These are phyloP conservation scores for Cylas formicarius DNA, from an alignment of 1,140 invertebrate species.

Conservation along the genomic window DNA sequence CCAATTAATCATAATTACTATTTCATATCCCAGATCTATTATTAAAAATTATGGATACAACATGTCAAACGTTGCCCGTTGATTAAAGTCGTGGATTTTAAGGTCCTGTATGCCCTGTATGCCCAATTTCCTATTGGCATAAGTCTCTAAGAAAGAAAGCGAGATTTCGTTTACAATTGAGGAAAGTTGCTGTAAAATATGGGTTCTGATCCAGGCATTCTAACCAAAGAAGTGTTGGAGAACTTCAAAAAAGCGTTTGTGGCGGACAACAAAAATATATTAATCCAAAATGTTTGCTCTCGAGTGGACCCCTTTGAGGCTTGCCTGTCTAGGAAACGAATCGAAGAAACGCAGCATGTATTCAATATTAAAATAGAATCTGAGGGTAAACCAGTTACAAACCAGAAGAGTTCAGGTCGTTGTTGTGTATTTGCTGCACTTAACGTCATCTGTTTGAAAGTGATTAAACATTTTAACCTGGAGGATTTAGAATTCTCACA, in stretches of 20 bases:
- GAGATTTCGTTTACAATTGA: too few relatives aligned
- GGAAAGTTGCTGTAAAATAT: too few relatives aligned
- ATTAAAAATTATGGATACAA: too few relatives aligned
- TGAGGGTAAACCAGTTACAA: conserved; percentile 81
- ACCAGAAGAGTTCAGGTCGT: conserved; percentile 77
- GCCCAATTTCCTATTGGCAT: too few relatives aligned
- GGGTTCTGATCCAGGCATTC: too few relatives aligned
- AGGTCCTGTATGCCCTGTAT: too few relatives aligned
- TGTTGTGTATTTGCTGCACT: conserved; percentile 86
- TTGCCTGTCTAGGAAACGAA: conserved; percentile 55
- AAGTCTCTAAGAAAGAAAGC: too few relatives aligned
- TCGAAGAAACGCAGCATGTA: conserved; percentile 64
- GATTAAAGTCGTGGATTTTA: too few relatives aligned
- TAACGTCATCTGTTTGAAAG: conserved; percentile 77
- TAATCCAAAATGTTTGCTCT: conserved; percentile 78
- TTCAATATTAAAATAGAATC: conserved; percentile 74
- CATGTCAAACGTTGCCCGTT: too few relatives aligned
- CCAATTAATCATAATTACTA: too few relatives aligned
- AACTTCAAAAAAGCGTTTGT: conserved; percentile 54
- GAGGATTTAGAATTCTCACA: conserved; percentile 92
- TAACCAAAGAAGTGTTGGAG: conserved; percentile 18
- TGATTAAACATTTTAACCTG: conserved; percentile 74
- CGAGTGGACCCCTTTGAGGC: conserved; percentile 71
- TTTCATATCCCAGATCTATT: too few relatives aligned
- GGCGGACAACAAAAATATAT: conserved; percentile 60